Evolutionary conservation across 2,113 vertebrate species (phyloP).

Genomic region (Psilopogon haemacephalus): DNA sequence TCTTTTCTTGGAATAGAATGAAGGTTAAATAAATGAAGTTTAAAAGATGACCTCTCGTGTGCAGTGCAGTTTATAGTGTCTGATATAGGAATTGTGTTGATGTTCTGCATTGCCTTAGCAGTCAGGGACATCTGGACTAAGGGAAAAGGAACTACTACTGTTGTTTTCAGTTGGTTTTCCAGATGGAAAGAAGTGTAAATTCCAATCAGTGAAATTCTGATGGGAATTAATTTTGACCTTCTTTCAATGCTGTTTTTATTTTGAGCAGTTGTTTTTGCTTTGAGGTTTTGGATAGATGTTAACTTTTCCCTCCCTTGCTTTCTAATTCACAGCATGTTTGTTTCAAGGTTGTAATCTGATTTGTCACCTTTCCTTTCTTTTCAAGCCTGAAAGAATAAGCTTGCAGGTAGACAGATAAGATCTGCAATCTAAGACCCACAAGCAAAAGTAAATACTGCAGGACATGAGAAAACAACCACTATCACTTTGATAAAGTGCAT

Average conservation of each 20-base stretch:
- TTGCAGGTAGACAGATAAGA: slow-evolving; percentile 16
- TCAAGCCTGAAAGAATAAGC: not conserved
- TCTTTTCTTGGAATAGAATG: not conserved
- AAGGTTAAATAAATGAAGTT: not conserved
- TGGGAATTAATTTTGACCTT: not conserved
- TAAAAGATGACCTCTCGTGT: not conserved
- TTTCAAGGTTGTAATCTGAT: not conserved
- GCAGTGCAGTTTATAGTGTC: not conserved
- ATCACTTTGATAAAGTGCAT: not conserved
- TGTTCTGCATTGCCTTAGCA: not conserved
- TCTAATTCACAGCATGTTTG: not conserved
- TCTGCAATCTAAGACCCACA: not conserved
- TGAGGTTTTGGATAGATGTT: not conserved
- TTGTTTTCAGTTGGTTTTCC: not conserved
- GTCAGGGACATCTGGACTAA: not conserved
- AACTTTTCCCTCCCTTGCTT: not conserved
- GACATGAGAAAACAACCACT: not conserved
- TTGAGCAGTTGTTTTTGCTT: not conserved
- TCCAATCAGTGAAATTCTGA: not conserved
- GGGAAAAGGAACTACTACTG: not conserved
- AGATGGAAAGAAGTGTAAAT: not conserved
- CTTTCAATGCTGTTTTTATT: not conserved
- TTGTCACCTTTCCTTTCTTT: not conserved
- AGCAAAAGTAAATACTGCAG: not conserved
- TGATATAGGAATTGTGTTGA: not conserved